Conservation (phyloP, 2,113 vertebrate species). For the Struthidea cinerea region DNA sequence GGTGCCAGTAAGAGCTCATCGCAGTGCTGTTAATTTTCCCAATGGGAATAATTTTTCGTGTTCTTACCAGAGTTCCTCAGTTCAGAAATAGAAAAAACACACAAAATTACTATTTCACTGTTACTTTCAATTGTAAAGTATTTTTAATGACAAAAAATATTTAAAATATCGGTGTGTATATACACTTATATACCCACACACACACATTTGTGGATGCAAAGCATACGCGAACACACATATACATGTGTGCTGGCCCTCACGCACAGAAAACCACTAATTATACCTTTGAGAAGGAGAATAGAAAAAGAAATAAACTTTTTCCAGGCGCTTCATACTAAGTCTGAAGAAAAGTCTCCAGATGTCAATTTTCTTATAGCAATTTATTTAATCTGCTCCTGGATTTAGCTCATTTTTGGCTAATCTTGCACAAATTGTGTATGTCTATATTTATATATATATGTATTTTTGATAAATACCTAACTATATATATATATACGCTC, state of each 20-base stretch:
- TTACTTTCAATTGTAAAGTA: neutral
- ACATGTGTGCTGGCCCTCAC: neutral
- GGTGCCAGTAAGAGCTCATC: neutral
- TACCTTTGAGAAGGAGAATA: neutral
- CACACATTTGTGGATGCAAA: neutral
- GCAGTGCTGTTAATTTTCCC: neutral
- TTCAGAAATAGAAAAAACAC: neutral
- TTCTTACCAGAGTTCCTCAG: neutral
- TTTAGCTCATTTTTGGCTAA: neutral
- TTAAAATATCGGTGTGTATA: neutral
- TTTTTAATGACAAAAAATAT: neutral
- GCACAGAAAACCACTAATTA: slow-evolving; percentile 19
- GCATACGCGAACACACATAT: neutral
- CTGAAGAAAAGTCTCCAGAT: neutral
- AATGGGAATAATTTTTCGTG: neutral
- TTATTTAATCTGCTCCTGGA: neutral
- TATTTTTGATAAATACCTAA: neutral
- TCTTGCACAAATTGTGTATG: neutral
- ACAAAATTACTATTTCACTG: neutral
- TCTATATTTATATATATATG: neutral
- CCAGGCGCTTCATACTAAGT: neutral
- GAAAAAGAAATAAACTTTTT: slow-evolving; percentile 6
- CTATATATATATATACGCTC: neutral
- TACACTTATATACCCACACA: neutral
- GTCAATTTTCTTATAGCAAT: neutral